Conservation (phyloP, 2,797 vertebrate species). For the Sebastes umbrosus region DNA sequence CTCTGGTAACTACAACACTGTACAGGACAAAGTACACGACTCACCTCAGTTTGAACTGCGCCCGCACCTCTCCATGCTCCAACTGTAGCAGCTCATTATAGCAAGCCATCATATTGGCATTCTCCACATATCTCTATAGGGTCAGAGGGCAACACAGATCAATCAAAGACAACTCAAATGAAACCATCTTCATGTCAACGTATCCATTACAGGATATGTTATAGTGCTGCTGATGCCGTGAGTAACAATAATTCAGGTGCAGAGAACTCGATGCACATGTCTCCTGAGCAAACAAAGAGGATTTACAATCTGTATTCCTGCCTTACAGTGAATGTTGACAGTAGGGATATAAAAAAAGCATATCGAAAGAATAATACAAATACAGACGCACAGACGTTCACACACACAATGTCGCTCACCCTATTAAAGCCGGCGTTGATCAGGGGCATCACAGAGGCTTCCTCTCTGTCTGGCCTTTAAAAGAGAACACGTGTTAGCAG, state of each 20-base stretch:
- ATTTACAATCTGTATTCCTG: slow-evolving; percentile 19
- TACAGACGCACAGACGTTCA: neutral
- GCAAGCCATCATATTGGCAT: slow-evolving; percentile 94
- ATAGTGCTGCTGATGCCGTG: neutral
- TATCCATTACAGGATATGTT: neutral
- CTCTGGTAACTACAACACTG: neutral
- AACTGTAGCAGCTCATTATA: slow-evolving; percentile 97
- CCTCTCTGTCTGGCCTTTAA: slow-evolving; percentile 93
- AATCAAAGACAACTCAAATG: slow-evolving; percentile 20
- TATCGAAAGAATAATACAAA: slow-evolving; percentile 20
- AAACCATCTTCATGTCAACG: neutral
- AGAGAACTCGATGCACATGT: neutral
- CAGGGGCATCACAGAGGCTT: slow-evolving; percentile 93
- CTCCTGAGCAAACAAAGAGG: slow-evolving; percentile 23
- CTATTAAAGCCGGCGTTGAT: slow-evolving; percentile 96
- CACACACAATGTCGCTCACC: slow-evolving; percentile 77
- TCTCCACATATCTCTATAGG: slow-evolving; percentile 92
- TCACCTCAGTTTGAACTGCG: slow-evolving; percentile 97
- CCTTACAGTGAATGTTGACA: slow-evolving; percentile 18
- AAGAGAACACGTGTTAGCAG: slow-evolving; percentile 50
- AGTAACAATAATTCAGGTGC: neutral
- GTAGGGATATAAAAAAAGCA: slow-evolving; percentile 22
- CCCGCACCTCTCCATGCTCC: slow-evolving; percentile 92
- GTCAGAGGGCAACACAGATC: slow-evolving; percentile 54
- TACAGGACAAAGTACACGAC: neutral